phyloP scores from a whole-genome alignment of 2,113 vertebrate species.

The Salvelinus namaycush region DNA sequence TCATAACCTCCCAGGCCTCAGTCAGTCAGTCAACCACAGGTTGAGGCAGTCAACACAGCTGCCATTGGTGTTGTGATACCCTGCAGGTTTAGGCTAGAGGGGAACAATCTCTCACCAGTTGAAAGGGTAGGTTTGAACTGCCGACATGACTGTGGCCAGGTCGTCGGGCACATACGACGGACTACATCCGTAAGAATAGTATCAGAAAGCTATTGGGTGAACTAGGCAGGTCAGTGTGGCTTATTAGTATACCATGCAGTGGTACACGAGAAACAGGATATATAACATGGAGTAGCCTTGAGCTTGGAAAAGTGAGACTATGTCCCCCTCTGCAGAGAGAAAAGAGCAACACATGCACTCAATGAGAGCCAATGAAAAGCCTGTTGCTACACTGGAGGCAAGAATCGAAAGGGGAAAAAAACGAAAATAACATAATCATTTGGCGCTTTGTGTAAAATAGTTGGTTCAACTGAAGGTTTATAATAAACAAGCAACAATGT shows the following conservation, averaged over 20 bases:
- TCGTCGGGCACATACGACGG: slow-evolving; percentile 41
- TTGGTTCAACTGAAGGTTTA: background rate
- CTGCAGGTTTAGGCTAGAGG: slow-evolving; percentile 20
- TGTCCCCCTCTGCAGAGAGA: slow-evolving; percentile 64
- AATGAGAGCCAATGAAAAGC: slow-evolving; percentile 58
- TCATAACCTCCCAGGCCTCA: slow-evolving; percentile 65
- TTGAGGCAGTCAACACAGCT: slow-evolving; percentile 75
- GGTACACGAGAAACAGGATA: background rate
- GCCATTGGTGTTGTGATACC: slow-evolving; percentile 43
- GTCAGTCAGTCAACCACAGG: slow-evolving; percentile 71
- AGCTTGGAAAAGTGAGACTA: slow-evolving; percentile 33
- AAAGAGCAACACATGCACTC: slow-evolving; percentile 16
- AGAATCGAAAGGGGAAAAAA: slow-evolving; percentile 24
- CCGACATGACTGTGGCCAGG: slow-evolving; percentile 57
- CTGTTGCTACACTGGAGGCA: slow-evolving; percentile 57
- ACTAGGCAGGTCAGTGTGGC: background rate
- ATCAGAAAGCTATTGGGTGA: no score
- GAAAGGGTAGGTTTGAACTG: slow-evolving; percentile 55
- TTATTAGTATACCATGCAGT: background rate
- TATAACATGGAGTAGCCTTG: background rate
- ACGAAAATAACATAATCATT: background rate
- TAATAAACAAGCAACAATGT: background rate
- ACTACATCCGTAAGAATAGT: slow-evolving; percentile 14
- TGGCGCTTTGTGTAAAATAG: background rate
- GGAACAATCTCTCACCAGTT: slow-evolving; percentile 52